Evolutionary conservation across 2,888 invertebrate genomes (phyloP).

Genomic region (Terebella lapidaria): DNA sequence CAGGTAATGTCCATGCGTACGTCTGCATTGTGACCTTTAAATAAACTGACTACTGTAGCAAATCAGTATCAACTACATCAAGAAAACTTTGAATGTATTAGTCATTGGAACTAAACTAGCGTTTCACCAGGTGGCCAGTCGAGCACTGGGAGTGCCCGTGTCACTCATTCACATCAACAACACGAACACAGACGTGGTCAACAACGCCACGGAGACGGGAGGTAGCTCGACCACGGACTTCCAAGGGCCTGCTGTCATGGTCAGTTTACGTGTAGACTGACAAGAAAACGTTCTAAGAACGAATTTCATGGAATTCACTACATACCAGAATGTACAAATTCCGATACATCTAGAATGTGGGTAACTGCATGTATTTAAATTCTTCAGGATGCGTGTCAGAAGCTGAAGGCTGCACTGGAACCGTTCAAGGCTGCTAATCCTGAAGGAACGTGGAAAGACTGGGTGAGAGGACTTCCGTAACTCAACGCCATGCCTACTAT

Average conservation of each 20-base stretch:
- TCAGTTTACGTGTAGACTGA: slow-evolving; percentile 5
- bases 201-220: slow-evolving; percentile 44
- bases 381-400: slow-evolving; percentile 67
- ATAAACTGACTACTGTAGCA: too few species aligned
- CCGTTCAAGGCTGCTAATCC: slow-evolving; percentile 74
- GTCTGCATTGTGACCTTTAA: too few species aligned
- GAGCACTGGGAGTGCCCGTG: slow-evolving; percentile 33
- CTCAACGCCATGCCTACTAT: too few species aligned
- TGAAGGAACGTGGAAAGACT: slow-evolving; percentile 75
- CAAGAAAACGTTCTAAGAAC: too few species aligned
- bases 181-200: slow-evolving; percentile 40
- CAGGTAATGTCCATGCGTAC: slow-evolving; percentile 63
- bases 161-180: slow-evolving; percentile 41
- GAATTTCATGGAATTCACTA: too few species aligned
- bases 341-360: neutral
- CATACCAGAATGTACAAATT: neutral
- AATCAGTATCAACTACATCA: too few species aligned
- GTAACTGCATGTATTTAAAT: neutral
- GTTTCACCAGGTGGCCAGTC: slow-evolving; percentile 43
- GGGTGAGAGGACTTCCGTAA: slow-evolving; percentile 57
- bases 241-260: slow-evolving; percentile 41
- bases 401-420: slow-evolving; percentile 67
- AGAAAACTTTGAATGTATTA: too few species aligned
- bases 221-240: slow-evolving; percentile 44
- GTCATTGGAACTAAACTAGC: too few species aligned